Conservation (phyloP, 2,888 invertebrate genomes). For the Nowickia ferox region DNA sequence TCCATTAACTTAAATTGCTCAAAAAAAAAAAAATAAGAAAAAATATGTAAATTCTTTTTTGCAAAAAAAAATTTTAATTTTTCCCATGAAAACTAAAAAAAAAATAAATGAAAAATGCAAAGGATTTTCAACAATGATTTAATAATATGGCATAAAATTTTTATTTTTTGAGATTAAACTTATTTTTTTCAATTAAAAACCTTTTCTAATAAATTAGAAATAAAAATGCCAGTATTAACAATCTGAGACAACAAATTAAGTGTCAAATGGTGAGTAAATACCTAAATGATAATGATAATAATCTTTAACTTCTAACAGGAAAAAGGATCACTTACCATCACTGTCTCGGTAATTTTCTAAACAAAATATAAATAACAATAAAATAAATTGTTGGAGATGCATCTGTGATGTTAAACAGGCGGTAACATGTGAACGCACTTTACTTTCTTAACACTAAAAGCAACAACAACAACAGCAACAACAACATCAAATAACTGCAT, state of each 20-base stretch:
- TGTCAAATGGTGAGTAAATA: slow-evolving; percentile 71
- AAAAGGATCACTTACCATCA: slow-evolving; percentile 54
- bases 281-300: slow-evolving; percentile 65
- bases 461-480: slow-evolving; percentile 12
- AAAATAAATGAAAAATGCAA: too few relatives aligned
- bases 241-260: slow-evolving; percentile 51
- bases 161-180: not conserved
- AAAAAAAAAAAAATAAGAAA: not conserved
- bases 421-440: slow-evolving; percentile 71
- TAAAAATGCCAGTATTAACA: not conserved
- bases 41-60: too few relatives aligned
- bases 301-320: slow-evolving; percentile 46
- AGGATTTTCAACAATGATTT: too few relatives aligned
- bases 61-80: not conserved
- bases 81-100: too few relatives aligned
- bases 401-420: slow-evolving; percentile 65
- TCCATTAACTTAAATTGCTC: too few relatives aligned
- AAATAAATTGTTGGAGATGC: slow-evolving; percentile 58
- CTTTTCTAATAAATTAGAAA: slow-evolving; percentile 20
- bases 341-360: slow-evolving; percentile 30
- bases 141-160: not conserved
- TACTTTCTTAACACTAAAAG: slow-evolving; percentile 39
- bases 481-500: not conserved
- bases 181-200: not conserved
- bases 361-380: slow-evolving; percentile 40